Evolutionary conservation across 2,797 vertebrate genomes (phyloP).

Genomic region (Diplodus sargus): DNA sequence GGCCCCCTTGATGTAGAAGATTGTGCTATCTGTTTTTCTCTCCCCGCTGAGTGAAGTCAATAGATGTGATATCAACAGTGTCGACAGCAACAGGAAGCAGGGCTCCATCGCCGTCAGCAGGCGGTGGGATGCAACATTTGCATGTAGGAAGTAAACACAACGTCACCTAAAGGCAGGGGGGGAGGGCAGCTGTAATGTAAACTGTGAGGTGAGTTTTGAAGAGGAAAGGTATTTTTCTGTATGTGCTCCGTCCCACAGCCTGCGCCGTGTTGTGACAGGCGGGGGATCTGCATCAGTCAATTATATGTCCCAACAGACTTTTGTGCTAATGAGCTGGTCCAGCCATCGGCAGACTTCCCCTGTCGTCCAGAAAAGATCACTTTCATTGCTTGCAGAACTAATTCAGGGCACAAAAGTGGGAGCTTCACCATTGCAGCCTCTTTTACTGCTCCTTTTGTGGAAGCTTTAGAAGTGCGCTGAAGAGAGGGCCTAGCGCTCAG

Average conservation of each 20-base stretch:
- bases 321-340: constrained; percentile 99
- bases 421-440: constrained; percentile 97
- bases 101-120: constrained; percentile 60
- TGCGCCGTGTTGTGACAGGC: constrained; percentile 82
- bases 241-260: constrained; percentile 62
- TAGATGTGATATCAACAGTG: constrained; percentile 69
- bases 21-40: constrained; percentile 49
- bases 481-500: constrained; percentile 96
- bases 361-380: constrained; percentile 99
- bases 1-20: not conserved
- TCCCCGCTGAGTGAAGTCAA: constrained; percentile 63
- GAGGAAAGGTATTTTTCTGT: constrained; percentile 76
- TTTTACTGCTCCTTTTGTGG: constrained; percentile 99
- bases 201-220: constrained; percentile 75
- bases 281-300: constrained; percentile 94
- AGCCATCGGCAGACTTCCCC: constrained; percentile 99
- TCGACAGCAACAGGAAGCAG: constrained; percentile 76
- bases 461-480: constrained; percentile 98
- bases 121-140: constrained; percentile 71
- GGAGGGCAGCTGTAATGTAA: constrained; percentile 62
- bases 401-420: constrained; percentile 99
- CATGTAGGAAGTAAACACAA: constrained; percentile 76
- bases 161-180: constrained; percentile 64
- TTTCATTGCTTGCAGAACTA: constrained; percentile 99
- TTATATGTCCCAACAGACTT: constrained; percentile 99